Evolutionary conservation across 2,113 vertebrate species (phyloP), one percentile per base, ranked within the genome.

Genomic region (Baryphthengus martii): DNA sequence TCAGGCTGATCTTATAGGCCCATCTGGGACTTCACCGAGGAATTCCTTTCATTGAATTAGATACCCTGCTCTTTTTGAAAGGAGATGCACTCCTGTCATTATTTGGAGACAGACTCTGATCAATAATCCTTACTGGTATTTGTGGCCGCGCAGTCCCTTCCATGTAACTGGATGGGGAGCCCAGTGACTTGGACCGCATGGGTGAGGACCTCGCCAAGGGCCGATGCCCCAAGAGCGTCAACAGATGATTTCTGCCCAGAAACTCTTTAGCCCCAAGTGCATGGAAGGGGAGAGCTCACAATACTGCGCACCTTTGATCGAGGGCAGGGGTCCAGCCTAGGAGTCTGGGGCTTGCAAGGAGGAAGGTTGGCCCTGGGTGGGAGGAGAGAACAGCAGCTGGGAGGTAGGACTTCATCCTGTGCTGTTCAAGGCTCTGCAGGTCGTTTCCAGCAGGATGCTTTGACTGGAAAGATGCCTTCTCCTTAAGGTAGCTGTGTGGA

Each of bases 31-130:
- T 92, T 73, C 88, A 78, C 23, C 26, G 42, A 96, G 93, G 97
- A 95, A 95, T 96, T 88, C 96, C 97, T 95, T 95, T 93, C 97
- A 97, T 97, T 98, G 98, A 96, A 98, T 98, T 97, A 97, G 93
- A 93, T 93, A 89, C 62, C 90, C 91, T 92, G 95, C 97, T 96
- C 94, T 97, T 96, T 97, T 88, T 94, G 96, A 92, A 78, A 95
- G 88, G 93, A 97, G 95, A 96, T 96, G 96, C 95, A 97, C 98
- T 96, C 92, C 95, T 98, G 97, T 93, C 95, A 94, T 98, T 97
- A 98, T 98, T 96, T 93, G 85, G 86, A 97, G 96, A 95, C 97
- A 97, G 97, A 95, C 78, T 97, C 97, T 96, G 97, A 98, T 98
- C 98, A 97, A 98, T 98, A 98, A 96, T 90, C 95, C 91, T 81